phyloP scores from a whole-genome alignment of 2,113 vertebrate genomes.

The Rissa tridactyla region DNA sequence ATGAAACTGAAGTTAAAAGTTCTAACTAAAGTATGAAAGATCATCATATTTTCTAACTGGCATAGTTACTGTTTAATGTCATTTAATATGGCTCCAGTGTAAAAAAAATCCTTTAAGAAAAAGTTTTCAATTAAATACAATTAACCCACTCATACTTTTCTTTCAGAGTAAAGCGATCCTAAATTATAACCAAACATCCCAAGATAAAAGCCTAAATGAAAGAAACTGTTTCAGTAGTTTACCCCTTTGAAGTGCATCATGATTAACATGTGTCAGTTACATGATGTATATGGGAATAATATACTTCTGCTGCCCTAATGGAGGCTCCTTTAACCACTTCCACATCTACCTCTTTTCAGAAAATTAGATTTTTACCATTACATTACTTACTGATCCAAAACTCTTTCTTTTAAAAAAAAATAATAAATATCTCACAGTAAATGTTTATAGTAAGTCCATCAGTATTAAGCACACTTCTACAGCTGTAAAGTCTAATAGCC shows the following conservation, averaged over 20 bases:
- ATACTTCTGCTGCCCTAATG: accelerated
- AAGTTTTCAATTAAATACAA: not conserved
- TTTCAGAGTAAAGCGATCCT: not conserved
- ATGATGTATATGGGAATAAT: not conserved
- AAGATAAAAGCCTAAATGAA: slow-evolving; percentile 4
- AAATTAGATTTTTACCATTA: not conserved
- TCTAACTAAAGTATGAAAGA: not conserved
- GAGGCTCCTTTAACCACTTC: not conserved
- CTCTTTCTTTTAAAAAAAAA: not conserved
- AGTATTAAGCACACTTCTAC: not conserved
- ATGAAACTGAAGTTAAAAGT: not conserved
- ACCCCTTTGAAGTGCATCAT: not conserved
- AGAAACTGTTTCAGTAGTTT: not conserved
- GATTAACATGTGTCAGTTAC: not conserved
- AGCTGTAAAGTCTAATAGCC: not conserved
- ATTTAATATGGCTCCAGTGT: not conserved
- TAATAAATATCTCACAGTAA: not conserved
- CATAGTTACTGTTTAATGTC: not conserved
- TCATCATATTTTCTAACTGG: not conserved
- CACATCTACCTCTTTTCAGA: not conserved
- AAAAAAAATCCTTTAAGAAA: slow-evolving; percentile 5
- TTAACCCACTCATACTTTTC: not conserved
- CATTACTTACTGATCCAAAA: not conserved
- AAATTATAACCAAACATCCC: not conserved
- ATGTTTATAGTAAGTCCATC: not conserved